Conservation (phyloP, 1,140 invertebrate genomes). For the Plodia interpunctella region DNA sequence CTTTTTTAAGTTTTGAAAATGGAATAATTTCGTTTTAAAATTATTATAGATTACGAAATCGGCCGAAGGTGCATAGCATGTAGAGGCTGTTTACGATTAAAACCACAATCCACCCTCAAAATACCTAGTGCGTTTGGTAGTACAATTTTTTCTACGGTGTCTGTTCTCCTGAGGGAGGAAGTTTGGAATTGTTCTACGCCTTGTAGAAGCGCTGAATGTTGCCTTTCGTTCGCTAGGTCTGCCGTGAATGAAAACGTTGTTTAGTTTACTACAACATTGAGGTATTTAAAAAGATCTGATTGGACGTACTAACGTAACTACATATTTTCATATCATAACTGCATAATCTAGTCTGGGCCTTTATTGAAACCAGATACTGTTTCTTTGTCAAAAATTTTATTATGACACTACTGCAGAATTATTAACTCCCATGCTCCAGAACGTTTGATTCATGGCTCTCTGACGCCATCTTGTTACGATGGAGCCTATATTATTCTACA, state of each 20-base stretch:
- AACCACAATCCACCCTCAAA: constrained; percentile 23
- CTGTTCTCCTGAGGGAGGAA: constrained; percentile 84
- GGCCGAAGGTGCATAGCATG: neutral
- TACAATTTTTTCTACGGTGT: constrained; percentile 87
- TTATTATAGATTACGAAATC: neutral
- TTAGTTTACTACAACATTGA: neutral
- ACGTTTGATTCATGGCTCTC: too few relatives aligned
- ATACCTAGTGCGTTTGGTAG: constrained; percentile 89
- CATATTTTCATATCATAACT: too few relatives aligned
- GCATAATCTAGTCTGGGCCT: too few relatives aligned
- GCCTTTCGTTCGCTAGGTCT: constrained; percentile 87
- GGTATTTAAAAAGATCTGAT: too few relatives aligned
- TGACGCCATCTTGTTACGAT: too few relatives aligned
- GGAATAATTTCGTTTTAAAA: neutral
- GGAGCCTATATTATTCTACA: too few relatives aligned
- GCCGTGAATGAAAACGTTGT: constrained; percentile 39
- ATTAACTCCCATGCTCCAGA: too few relatives aligned
- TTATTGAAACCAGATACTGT: too few relatives aligned
- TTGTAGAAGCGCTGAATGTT: constrained; percentile 84
- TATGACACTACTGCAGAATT: too few relatives aligned
- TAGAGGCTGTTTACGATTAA: neutral
- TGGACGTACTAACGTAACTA: too few relatives aligned
- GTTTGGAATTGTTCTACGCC: constrained; percentile 85
- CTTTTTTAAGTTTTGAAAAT: too few relatives aligned
- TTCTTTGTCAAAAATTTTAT: too few relatives aligned